phyloP scores from a whole-genome alignment of 2,113 vertebrate genomes.

The Gymnocephalus cernua region DNA sequence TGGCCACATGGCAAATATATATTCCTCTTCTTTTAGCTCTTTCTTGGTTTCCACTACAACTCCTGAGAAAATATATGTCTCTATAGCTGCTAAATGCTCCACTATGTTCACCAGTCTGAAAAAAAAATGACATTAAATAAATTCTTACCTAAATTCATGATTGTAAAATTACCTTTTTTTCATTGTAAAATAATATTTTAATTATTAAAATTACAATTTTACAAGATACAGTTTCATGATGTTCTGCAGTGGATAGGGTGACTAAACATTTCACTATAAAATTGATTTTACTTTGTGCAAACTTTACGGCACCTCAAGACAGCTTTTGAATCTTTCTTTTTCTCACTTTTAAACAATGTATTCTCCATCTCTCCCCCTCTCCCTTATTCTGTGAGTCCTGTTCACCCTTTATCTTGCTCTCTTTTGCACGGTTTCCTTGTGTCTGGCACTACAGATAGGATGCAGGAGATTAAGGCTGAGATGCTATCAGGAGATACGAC shows the following conservation, averaged over 20 bases:
- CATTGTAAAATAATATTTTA: not conserved
- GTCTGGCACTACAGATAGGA: constrained; percentile 68
- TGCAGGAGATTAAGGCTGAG: constrained; percentile 54
- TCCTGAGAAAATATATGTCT: not conserved
- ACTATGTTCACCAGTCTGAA: not conserved
- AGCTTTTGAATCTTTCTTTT: constrained; percentile 13
- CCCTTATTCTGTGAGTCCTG: constrained; percentile 25
- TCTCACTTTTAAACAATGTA: not conserved
- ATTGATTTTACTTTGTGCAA: not conserved
- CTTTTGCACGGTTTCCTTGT: constrained; percentile 40
- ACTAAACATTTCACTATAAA: not conserved
- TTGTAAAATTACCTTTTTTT: not conserved
- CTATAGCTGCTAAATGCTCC: constrained; percentile 9
- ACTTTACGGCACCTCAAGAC: constrained; percentile 1
- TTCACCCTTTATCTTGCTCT: constrained; percentile 26
- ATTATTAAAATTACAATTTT: not conserved
- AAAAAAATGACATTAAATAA: not conserved
- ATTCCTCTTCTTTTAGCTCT: not conserved
- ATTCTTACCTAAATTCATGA: not conserved
- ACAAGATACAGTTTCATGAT: not conserved
- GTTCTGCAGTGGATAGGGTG: not conserved
- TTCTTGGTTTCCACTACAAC: not conserved
- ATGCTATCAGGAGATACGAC: constrained; percentile 52
- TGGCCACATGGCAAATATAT: not conserved
- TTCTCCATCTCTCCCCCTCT: not conserved